Evolutionary conservation across 2,888 invertebrate genomes (phyloP), one percentile per base, ranked within the genome.

Genomic region (Tridacna gigas): DNA sequence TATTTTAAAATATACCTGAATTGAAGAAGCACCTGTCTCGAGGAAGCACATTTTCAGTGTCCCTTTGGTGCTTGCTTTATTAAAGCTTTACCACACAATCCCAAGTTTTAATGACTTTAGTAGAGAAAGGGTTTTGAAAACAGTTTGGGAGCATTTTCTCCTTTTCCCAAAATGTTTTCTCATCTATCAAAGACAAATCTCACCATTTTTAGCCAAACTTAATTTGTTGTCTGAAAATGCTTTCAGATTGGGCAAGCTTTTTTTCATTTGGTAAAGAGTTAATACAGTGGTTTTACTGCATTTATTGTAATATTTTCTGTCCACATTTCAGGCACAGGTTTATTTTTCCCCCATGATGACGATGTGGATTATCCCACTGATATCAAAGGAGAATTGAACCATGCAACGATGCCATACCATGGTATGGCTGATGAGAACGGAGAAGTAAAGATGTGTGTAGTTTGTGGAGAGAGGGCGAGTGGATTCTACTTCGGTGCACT

Each of bases 401-500:
- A 60, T 77, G 37, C 81, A 77, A 88, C 88, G 83, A 83, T 88
- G 84, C 84, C 88, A 56, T 88, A 89, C 78, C 86, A 80, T 28
- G 86, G 88, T 89, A 86, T 89, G 86, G 86, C 86, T 79, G 90
- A 90, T 63, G 89, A 89, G 12, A 86, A 85, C 74, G 88, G 88
- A 61, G 89, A 89, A 51, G 73, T 88, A 63, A 91, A 89, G 79
- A 76, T 88, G 74, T 93, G 93, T 81, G 91, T 90, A 60, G 93
- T 93, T 12, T 93, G 93, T 74, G 92, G 91, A 66, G 93, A 92
- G 77, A 84, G 89, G 26, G 93, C 93, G 1, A 91, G 90, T 80
- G 93, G 93, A 20, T 92, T 92, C 83, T 92, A 93, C 86, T 93
- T 92, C 73, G 93, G 93, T 1, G 92, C 93, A 13, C 83, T 93